These are phyloP conservation scores for Strix uralensis DNA, from an alignment of 2,113 vertebrate genomes.

Conservation along the genomic window DNA sequence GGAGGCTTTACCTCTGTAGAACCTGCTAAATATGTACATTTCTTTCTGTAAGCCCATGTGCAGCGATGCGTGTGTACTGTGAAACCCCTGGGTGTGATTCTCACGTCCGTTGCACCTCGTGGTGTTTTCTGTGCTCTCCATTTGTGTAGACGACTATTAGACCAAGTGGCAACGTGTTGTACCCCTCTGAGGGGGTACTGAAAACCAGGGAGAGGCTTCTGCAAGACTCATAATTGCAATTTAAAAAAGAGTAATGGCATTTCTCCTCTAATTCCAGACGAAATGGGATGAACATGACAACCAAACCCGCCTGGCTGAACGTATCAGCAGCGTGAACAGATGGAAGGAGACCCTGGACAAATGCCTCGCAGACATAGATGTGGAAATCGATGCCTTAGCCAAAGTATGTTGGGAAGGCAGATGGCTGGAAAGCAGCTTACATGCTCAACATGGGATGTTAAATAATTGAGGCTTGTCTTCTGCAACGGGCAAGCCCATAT, in stretches of 20 bases:
- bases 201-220: neutral
- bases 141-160: neutral
- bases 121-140: neutral
- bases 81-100: neutral
- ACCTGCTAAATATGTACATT: neutral
- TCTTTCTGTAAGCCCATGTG: neutral
- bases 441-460: neutral
- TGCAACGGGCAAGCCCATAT: neutral
- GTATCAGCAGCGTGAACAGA: constrained; percentile 76
- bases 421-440: constrained; percentile 24
- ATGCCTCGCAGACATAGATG: constrained; percentile 81
- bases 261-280: constrained; percentile 74
- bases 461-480: neutral
- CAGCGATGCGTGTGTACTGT: fast-evolving
- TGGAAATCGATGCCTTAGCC: constrained; percentile 85
- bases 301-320: constrained; percentile 78
- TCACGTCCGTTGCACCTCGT: fast-evolving
- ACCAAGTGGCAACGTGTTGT: fast-evolving
- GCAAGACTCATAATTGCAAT: neutral
- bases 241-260: neutral
- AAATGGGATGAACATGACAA: constrained; percentile 86
- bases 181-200: neutral
- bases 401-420: constrained; percentile 50
- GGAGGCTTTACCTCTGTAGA: neutral
- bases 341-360: constrained; percentile 85